These are phyloP conservation scores for Peribatodes rhomboidaria DNA, from an alignment of 2,888 invertebrate genomes.

Conservation along the genomic window DNA sequence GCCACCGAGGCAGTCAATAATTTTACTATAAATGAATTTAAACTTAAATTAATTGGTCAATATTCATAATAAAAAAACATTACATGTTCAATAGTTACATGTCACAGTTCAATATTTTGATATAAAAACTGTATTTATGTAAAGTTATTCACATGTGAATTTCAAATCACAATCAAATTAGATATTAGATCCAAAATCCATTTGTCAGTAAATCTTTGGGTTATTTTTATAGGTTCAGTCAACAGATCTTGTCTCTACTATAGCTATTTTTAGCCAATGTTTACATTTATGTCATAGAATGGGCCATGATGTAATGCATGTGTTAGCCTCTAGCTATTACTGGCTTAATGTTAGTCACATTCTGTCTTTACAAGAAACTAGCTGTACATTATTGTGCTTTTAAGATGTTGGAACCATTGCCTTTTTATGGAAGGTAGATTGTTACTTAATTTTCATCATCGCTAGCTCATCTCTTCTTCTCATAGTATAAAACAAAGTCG, in stretches of 20 bases:
- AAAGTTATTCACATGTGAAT: too few species aligned
- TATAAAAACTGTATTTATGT: too few species aligned
- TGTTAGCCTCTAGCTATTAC: background rate
- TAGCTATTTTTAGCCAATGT: slow-evolving; percentile 37
- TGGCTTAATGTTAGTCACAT: slow-evolving; percentile 1
- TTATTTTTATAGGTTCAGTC: slow-evolving; percentile 31
- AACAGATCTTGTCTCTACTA: slow-evolving; percentile 26
- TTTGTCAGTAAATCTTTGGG: slow-evolving; percentile 14
- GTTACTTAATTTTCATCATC: background rate
- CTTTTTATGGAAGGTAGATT: slow-evolving; percentile 27
- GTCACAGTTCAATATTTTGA: too few species aligned
- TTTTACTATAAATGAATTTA: too few species aligned
- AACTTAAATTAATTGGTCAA: too few species aligned
- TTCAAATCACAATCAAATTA: too few species aligned
- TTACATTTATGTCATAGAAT: slow-evolving; percentile 36
- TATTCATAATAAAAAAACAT: too few species aligned
- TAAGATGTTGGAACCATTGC: slow-evolving; percentile 33
- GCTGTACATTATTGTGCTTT: background rate
- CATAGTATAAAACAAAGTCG: too few species aligned
- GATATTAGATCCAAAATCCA: too few species aligned
- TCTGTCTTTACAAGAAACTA: background rate
- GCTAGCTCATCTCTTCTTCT: too few species aligned
- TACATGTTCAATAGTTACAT: too few species aligned
- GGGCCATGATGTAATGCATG: slow-evolving; percentile 32
- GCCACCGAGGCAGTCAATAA: too few species aligned